Evolutionary conservation across 35 echinoderm and acorn worm species (phyloP).

Genomic region (Ptychodera flava): DNA sequence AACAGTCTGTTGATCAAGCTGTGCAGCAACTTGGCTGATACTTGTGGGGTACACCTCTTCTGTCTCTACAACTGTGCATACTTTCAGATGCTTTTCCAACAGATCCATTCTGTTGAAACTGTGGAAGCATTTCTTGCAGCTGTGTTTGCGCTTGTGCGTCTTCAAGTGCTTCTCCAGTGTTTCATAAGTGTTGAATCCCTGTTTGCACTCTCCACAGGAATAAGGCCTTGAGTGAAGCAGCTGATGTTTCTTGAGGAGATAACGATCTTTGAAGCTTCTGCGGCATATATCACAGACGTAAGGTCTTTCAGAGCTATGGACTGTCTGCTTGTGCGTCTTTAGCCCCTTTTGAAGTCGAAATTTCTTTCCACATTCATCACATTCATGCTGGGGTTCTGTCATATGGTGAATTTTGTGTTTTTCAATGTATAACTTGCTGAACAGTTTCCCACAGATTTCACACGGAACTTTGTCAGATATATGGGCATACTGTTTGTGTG

Average conservation of each 20-base stretch:
- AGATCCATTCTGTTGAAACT: not conserved
- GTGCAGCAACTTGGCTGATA: not conserved
- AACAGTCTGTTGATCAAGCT: not conserved
- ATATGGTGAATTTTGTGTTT: not conserved
- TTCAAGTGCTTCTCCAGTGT: not conserved
- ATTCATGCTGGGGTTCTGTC: not conserved
- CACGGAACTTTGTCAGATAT: not conserved
- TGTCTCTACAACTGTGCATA: not conserved
- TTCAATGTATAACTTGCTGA: not conserved
- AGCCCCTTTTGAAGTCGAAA: not conserved
- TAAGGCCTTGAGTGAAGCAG: not conserved
- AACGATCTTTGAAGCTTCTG: not conserved
- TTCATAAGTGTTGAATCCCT: not conserved
- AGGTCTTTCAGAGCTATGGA: not conserved
- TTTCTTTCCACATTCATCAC: not conserved
- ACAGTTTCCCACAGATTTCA: not conserved
- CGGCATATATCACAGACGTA: not conserved
- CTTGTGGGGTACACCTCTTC: not conserved
- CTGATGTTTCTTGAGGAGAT: not conserved
- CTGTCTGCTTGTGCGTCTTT: not conserved
- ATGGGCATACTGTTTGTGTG: not conserved
- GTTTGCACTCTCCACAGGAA: not conserved
- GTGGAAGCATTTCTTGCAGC: not conserved
- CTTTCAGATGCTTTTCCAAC: not conserved
- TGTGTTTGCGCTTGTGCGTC: not conserved